These are phyloP conservation scores for Mallotus villosus DNA, from an alignment of 2,797 vertebrate species.

Conservation along the genomic window DNA sequence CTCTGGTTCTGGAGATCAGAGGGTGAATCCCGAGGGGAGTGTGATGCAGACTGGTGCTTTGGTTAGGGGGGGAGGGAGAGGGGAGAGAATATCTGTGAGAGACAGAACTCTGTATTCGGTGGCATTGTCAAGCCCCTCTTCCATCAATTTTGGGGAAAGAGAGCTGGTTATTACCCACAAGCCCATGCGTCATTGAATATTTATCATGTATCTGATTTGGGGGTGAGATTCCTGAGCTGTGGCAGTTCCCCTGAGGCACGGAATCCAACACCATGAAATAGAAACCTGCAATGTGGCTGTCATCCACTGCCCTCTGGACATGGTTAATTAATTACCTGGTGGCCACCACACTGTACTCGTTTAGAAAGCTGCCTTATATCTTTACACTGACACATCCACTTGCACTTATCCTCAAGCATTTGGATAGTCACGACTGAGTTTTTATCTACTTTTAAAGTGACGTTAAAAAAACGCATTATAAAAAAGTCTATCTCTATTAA, in stretches of 20 bases:
- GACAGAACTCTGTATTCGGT: slow-evolving; percentile 63
- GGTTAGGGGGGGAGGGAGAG: slow-evolving; percentile 47
- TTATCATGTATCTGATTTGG: slow-evolving; percentile 78
- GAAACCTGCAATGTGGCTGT: slow-evolving; percentile 74
- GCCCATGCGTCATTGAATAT: slow-evolving; percentile 78
- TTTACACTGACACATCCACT: slow-evolving; percentile 45
- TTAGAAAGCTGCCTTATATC: slow-evolving; percentile 47
- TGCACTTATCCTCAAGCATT: slow-evolving; percentile 13
- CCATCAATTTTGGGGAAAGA: slow-evolving; percentile 70
- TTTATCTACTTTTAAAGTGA: slow-evolving; percentile 4
- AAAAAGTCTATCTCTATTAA: slow-evolving; percentile 24
- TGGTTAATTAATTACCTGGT: slow-evolving; percentile 80
- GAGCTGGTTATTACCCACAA: slow-evolving; percentile 73
- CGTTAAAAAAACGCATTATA: slow-evolving; percentile 20
- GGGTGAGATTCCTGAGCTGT: slow-evolving; percentile 70
- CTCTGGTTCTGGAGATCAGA: slow-evolving; percentile 73
- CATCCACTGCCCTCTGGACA: slow-evolving; percentile 72
- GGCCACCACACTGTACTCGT: slow-evolving; percentile 49
- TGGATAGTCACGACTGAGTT: slow-evolving; percentile 19
- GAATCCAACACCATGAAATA: slow-evolving; percentile 77
- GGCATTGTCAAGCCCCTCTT: slow-evolving; percentile 58
- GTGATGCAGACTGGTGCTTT: slow-evolving; percentile 66
- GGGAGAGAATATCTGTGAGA: slow-evolving; percentile 18
- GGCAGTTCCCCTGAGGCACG: slow-evolving; percentile 64
- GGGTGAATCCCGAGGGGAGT: slow-evolving; percentile 64